Conservation (phyloP, 2,888 invertebrate species). For the Conus canariensis region DNA sequence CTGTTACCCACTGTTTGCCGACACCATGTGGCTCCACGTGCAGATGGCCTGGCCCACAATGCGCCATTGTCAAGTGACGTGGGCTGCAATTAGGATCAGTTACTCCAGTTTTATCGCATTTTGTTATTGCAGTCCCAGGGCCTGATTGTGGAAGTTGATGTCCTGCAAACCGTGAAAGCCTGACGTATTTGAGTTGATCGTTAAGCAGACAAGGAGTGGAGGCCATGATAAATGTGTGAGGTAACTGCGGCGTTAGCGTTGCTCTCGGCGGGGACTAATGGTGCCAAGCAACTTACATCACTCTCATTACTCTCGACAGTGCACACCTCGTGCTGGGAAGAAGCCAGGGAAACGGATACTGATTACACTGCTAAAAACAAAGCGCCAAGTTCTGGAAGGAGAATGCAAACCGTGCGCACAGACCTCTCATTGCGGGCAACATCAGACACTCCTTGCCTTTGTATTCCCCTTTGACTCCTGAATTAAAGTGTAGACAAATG, state of each 20-base stretch:
- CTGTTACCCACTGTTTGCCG: slow-evolving; percentile 46
- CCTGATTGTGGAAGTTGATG: not conserved
- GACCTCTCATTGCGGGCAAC: not conserved
- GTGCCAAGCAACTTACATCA: slow-evolving; percentile 8
- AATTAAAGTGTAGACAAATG: too few relatives aligned
- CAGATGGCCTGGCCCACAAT: not conserved
- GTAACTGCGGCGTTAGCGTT: not conserved
- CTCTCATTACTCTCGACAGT: not conserved
- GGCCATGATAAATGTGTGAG: not conserved
- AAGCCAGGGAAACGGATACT: not conserved
- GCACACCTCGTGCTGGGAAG: not conserved
- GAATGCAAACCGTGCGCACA: not conserved
- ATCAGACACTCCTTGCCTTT: not conserved
- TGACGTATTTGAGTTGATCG: slow-evolving; percentile 1
- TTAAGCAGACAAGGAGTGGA: not conserved
- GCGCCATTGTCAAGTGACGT: not conserved
- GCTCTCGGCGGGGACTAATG: not conserved
- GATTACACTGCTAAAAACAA: not conserved
- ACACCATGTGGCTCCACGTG: slow-evolving; percentile 15
- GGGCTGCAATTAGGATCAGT: not conserved
- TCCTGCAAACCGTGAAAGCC: not conserved
- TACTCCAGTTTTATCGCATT: not conserved
- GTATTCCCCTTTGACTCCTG: not conserved
- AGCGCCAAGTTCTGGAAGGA: not conserved
- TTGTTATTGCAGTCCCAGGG: not conserved